Evolutionary conservation across 1,140 invertebrate genomes (phyloP).

Genomic region (Pogonognathellus flavescens): DNA sequence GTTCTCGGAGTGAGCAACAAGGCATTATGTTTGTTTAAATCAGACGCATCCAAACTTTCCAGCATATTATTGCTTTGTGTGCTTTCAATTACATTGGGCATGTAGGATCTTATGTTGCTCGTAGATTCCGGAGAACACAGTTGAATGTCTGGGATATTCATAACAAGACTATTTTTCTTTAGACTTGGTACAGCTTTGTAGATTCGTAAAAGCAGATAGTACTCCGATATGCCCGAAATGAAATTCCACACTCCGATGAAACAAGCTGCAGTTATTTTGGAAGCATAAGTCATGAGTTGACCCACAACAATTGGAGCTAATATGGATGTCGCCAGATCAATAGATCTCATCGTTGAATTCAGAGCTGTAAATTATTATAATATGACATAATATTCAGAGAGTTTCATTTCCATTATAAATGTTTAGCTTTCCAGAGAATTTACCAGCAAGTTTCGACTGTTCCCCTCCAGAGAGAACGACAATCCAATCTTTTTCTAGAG

Average conservation of each 20-base stretch:
- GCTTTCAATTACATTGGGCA: no score
- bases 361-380: conserved; percentile 66
- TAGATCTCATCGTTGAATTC: conserved; percentile 71
- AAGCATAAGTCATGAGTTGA: conserved; percentile 68
- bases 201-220: conserved; percentile 71
- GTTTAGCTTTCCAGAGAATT: neutral
- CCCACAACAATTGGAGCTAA: conserved; percentile 73
- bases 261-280: conserved; percentile 68
- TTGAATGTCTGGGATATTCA: neutral
- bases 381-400: conserved; percentile 21
- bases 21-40: no score
- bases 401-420: neutral
- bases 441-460: conserved; percentile 68
- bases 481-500: conserved; percentile 74
- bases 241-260: conserved; percentile 74
- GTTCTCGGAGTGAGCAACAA: no score
- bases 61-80: no score
- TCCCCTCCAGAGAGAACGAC: conserved; percentile 71
- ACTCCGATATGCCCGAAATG: conserved; percentile 72
- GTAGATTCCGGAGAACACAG: no score
- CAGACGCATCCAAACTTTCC: no score
- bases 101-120: no score
- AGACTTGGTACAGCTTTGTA: conserved; percentile 70
- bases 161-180: conserved; percentile 25
- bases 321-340: conserved; percentile 73